These are phyloP conservation scores for Dryocosmus kuriphilus DNA, from an alignment of 2,888 invertebrate genomes.

Conservation along the genomic window DNA sequence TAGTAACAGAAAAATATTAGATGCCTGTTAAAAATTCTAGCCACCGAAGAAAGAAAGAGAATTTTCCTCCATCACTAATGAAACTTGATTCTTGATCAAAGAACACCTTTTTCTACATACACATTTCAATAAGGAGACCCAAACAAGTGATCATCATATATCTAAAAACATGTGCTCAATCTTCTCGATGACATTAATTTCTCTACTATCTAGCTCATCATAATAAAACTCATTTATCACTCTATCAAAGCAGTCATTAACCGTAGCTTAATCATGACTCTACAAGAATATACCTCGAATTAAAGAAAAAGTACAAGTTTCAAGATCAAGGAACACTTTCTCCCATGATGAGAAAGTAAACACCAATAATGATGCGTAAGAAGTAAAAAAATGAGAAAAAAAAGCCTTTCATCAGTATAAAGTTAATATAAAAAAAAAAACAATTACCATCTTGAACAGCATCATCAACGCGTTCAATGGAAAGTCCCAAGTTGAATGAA, in stretches of 20 bases:
- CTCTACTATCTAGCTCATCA: neutral
- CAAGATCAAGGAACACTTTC: constrained; percentile 1
- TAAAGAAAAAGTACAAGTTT: neutral
- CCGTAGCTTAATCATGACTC: neutral
- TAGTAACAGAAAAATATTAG: neutral
- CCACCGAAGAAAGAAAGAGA: neutral
- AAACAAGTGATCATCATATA: neutral
- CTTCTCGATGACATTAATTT: neutral
- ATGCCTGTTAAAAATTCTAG: neutral
- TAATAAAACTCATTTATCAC: neutral
- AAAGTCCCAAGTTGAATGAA: constrained; percentile 84
- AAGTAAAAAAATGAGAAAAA: neutral
- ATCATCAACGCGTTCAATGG: constrained; percentile 83
- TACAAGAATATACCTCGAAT: neutral
- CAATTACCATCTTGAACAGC: constrained; percentile 72
- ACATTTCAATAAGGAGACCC: neutral
- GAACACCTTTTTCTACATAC: neutral
- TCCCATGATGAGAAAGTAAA: neutral
- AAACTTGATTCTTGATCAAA: neutral
- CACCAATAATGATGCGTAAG: neutral
- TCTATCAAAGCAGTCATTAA: neutral
- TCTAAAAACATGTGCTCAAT: neutral
- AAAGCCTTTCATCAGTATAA: neutral
- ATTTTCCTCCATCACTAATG: neutral
- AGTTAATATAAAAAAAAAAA: neutral